These are phyloP conservation scores for Actenoides lindsayi DNA, from an alignment of 2,113 vertebrate genomes.

Conservation along the genomic window DNA sequence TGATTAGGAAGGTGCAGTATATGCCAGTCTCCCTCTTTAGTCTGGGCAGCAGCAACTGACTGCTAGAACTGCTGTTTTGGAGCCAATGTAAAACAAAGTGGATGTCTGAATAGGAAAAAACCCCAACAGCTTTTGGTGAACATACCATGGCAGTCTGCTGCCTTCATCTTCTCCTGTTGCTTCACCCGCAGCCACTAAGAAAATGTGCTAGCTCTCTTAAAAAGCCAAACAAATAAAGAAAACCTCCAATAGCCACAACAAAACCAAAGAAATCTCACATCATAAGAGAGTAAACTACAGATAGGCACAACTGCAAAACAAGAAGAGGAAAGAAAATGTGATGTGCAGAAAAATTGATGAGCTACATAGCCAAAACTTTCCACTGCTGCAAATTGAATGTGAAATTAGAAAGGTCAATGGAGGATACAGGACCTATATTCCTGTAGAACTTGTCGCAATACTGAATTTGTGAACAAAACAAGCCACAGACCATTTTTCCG, in stretches of 20 bases:
- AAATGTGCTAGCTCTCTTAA: background rate
- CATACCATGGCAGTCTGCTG: background rate
- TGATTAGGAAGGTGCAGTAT: background rate
- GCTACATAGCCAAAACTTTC: background rate
- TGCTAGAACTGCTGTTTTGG: background rate
- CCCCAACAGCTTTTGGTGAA: fast-evolving
- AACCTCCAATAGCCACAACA: background rate
- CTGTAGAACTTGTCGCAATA: background rate
- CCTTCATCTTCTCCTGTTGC: background rate
- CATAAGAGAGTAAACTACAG: background rate
- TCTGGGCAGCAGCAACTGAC: background rate
- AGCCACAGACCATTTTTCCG: background rate
- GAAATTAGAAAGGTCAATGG: background rate
- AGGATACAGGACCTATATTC: background rate
- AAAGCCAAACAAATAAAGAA: background rate
- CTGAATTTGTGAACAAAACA: background rate
- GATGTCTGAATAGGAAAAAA: background rate
- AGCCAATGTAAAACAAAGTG: background rate
- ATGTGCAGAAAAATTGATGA: background rate
- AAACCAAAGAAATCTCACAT: background rate
- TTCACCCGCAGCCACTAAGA: background rate
- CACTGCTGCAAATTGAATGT: background rate
- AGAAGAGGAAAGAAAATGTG: background rate
- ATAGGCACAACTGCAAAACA: fast-evolving
- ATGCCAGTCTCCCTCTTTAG: background rate